Evolutionary conservation across 2,888 invertebrate species (phyloP), one percentile per base, ranked within the genome.

Genomic region (Cistogaster globosa): DNA sequence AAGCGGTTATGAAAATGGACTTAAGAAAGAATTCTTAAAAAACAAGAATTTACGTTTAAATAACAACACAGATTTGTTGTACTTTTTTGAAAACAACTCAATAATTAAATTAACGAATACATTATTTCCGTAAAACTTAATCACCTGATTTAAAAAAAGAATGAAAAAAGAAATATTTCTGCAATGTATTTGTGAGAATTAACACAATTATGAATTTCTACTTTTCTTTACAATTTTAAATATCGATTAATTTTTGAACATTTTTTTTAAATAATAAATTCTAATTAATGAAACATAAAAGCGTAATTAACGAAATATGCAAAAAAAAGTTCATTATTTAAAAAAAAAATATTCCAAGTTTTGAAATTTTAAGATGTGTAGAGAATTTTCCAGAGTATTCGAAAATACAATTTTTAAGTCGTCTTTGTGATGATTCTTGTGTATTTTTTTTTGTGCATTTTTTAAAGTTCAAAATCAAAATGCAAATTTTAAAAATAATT

Each of bases 21-120:
- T 48, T 16, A 48, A 48, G n/a, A 48, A 16, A 48, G n/a, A 7
- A 48, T 12, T 42, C 12, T 42, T 3, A 6, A 42, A 42, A 42
- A 42, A 42, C 42, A 42, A 42, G 42, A 12, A 11, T 42, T 51
- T 26, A 55, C 26, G 38, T 60, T 53, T 45, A 38, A 48, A 65
- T 16, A 57, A 65, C 26, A 67, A 12, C 48, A 65, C 45, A 36
- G 32, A 76, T 42, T 42, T 42, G 42, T 11, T 42, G 12, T 42
- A 42, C 11, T 42, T 12, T 42, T 42, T 4, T n/a, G 6, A 48
- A 48, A 48, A 48, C 45, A 48, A n/a, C n/a, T 62, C 69, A 68
- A 69, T 78, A 78, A 78, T 78, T 78, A 51, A 77, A 77, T 77
- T 77, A 77, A 60, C 9, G 60, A 60, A 63, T 63, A 55, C 20